Base-by-base conservation (phyloP, 2,888 invertebrate genomes). In the Rugalucina vietnamica region DNA sequence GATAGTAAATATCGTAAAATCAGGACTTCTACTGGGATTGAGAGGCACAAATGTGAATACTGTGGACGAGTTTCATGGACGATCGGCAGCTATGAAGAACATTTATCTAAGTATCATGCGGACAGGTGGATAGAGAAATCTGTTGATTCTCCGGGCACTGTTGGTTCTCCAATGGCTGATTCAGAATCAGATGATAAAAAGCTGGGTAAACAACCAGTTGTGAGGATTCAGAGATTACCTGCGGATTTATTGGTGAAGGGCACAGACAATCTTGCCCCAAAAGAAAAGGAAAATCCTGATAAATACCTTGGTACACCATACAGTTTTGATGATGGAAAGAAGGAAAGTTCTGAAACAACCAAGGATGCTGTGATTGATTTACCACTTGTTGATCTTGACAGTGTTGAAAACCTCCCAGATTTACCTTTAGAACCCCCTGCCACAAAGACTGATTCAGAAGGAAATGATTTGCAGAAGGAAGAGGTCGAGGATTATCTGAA, bases 41-140 rank as follows among this genome's bases (percentile, higher is more conserved):
- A 65, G 21, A 65, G 34, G 21, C 65, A 65, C 18, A 65, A 65
- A 65, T 65, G 65, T 65, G 65, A 65, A 1, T 65, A 34, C 34
- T 65, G 65, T 65, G 65, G 65, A 21, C 32, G 65, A 65, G 65
- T 65, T 21, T 24, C 21, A 18, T 65, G 65, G 65, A 65, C 65
- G 18, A 24, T 65, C 34, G 65, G 24, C 65, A 34, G 34, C 21
- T 65, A 10, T 65, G 65, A 65, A 65, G 65, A 34, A n/a, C 65
- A 65, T 34, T 65, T 65, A 34, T 65, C 65, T 10, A 65, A 65
- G 34, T 65, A 65, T 21, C 65, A 65, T 65, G 29, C 34, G 8
- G 65, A 65, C 29, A 24, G 65, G 18, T 65, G 65, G 65, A 65
- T 65, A 34, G 65, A 65, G 34, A 65, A 65, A 21, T 65, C 65